Evolutionary conservation across 2,113 vertebrate species (phyloP).

Genomic region (Felis chaus): DNA sequence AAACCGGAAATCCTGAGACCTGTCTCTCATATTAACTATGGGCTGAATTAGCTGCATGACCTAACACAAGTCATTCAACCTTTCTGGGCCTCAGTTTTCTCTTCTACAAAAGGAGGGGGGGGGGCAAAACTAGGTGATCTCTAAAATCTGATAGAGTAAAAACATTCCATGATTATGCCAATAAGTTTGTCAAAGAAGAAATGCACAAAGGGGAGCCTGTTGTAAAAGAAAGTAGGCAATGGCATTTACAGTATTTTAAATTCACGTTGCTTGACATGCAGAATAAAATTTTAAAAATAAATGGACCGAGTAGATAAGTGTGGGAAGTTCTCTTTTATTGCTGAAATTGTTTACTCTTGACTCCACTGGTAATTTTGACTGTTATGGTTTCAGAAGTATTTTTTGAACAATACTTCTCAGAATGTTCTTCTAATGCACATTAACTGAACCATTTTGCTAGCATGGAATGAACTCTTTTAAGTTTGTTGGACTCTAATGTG

Average conservation of each 20-base stretch:
- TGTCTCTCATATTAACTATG: not conserved
- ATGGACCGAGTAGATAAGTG: conserved; percentile 41
- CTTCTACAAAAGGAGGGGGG: not conserved
- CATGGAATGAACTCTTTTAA: not conserved
- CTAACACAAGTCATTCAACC: not conserved
- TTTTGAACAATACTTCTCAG: conserved; percentile 24
- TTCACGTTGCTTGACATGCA: not conserved
- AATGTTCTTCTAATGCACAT: not conserved
- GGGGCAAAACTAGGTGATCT: not conserved
- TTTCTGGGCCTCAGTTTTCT: not conserved
- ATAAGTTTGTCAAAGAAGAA: conserved; percentile 45
- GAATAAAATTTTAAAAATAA: conserved; percentile 56
- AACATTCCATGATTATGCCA: conserved; percentile 2
- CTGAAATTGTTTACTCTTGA: conserved; percentile 38
- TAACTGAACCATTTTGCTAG: not conserved
- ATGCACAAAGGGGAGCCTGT: conserved; percentile 36
- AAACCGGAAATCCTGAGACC: not conserved
- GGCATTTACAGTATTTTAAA: conserved; percentile 4
- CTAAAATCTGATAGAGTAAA: not conserved
- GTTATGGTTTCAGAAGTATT: conserved; percentile 34
- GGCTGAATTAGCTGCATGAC: not conserved
- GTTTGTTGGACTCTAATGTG: conserved; percentile 25
- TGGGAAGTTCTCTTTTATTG: conserved; percentile 47
- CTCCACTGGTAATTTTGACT: conserved; percentile 34
- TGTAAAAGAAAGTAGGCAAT: conserved; percentile 26